These are phyloP conservation scores for Larimichthys crocea DNA, from an alignment of 2,113 vertebrate species.

Conservation along the genomic window DNA sequence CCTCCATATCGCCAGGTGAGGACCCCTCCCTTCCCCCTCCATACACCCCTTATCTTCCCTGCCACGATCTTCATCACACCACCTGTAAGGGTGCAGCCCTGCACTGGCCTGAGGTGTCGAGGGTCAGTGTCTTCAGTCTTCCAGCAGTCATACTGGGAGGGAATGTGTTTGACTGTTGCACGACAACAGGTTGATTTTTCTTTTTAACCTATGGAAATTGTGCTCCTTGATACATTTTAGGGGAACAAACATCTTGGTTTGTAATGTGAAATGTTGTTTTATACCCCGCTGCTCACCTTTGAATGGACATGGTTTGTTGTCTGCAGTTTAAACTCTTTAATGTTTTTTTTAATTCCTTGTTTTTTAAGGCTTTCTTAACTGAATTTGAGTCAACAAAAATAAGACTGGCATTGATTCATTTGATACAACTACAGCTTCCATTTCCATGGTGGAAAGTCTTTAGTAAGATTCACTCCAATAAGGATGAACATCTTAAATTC, in stretches of 20 bases:
- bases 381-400: neutral
- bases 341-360: neutral
- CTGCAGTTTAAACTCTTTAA: neutral
- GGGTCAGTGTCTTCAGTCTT: conserved; percentile 49
- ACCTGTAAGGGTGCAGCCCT: conserved; percentile 45
- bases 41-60: conserved; percentile 63
- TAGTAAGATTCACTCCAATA: neutral
- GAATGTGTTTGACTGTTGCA: neutral
- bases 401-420: neutral
- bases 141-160: conserved; percentile 33
- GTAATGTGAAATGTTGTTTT: neutral
- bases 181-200: conserved; percentile 1
- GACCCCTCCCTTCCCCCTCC: conserved; percentile 65
- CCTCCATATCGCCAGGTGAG: conserved; percentile 97
- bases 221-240: neutral
- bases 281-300: neutral
- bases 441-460: neutral
- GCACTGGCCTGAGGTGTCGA: conserved; percentile 50
- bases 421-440: neutral
- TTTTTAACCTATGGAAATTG: neutral
- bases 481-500: neutral
- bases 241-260: neutral
- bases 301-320: neutral
- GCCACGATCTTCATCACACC: conserved; percentile 53
- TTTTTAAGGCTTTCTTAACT: too few relatives aligned